Conservation (phyloP, 2,888 invertebrate species). For the Blastobasis adustella region DNA sequence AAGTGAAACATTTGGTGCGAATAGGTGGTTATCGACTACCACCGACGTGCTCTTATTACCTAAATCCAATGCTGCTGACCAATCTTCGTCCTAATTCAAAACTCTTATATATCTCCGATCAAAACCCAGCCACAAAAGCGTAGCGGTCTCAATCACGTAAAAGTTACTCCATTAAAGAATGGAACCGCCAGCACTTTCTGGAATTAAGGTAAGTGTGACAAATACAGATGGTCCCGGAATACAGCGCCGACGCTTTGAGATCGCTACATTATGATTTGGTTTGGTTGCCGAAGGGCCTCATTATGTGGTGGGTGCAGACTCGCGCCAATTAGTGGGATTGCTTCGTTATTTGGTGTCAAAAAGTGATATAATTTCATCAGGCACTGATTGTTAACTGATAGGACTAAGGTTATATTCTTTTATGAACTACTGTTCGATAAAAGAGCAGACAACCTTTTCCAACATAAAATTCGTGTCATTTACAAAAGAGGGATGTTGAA, state of each 20-base stretch:
- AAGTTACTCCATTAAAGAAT: background rate
- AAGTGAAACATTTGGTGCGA: too few relatives aligned
- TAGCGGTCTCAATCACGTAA: background rate
- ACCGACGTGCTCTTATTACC: too few relatives aligned
- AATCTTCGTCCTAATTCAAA: too few relatives aligned
- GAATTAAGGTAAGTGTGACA: constrained; percentile 8
- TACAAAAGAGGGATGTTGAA: too few relatives aligned
- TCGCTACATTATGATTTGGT: constrained; percentile 15
- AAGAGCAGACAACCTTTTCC: too few relatives aligned
- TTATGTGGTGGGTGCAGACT: background rate
- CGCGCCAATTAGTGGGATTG: constrained; percentile 19
- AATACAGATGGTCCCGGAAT: constrained; percentile 12
- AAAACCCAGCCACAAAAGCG: background rate
- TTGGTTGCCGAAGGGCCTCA: constrained; percentile 3
- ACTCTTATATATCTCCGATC: too few relatives aligned
- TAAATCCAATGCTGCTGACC: too few relatives aligned
- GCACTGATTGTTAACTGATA: background rate
- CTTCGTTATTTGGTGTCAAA: background rate
- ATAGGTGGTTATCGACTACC: too few relatives aligned
- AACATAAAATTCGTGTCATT: too few relatives aligned
- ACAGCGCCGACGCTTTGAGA: constrained; percentile 11
- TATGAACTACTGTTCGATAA: too few relatives aligned
- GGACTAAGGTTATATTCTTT: background rate
- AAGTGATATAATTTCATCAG: background rate
- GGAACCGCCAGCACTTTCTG: background rate